Evolutionary conservation across 2,888 invertebrate genomes (phyloP), one percentile per base, ranked within the genome.

Genomic region (Chrysotoxum bicinctum): DNA sequence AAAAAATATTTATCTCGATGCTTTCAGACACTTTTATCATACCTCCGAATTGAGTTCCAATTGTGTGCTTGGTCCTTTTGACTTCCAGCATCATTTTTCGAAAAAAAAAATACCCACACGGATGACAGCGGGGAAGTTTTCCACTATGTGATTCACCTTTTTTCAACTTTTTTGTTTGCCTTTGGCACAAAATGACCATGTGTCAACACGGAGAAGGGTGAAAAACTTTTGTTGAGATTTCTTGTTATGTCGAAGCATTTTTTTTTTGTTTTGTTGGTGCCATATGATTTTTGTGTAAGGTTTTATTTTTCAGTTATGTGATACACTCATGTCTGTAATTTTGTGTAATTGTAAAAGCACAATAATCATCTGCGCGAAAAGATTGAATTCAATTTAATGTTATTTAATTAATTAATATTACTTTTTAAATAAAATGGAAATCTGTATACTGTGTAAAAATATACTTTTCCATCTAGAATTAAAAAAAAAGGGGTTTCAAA

Each of bases 11-110:
- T 81, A 85, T 85, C 85, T 80, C 76, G 12, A 72, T 76, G 85
- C 81, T 85, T 80, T 85, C 81, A 85, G 81, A 85, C 80, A 73
- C 72, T 85, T 76, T 81, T 81, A 68, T 85, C 85, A 80, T 81
- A 66, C 62, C 52, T 64, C 76, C 60, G 76, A 85, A 81, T 85
- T 76, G 85, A 81, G 76, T 81, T 81, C 72, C 76, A 68, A 50
- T 80, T 80, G 60, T 68, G 62, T 68, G 58, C 37, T 75, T 70
- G 56, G 52, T 72, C 70, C 58, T 79, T 77, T 83, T 79, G 56
- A 79, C 79, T 79, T 35, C 10, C 50, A 60, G 50, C 50, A 50
- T 60, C 35, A 68, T 56, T 35, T 66, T 50, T n/a, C 35, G 45
- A 50, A 50, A 23, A 66, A 35, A 21, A 19, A 58, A 19, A 21